phyloP scores from a whole-genome alignment of 2,797 vertebrate species.

The Antennarius maculatus region DNA sequence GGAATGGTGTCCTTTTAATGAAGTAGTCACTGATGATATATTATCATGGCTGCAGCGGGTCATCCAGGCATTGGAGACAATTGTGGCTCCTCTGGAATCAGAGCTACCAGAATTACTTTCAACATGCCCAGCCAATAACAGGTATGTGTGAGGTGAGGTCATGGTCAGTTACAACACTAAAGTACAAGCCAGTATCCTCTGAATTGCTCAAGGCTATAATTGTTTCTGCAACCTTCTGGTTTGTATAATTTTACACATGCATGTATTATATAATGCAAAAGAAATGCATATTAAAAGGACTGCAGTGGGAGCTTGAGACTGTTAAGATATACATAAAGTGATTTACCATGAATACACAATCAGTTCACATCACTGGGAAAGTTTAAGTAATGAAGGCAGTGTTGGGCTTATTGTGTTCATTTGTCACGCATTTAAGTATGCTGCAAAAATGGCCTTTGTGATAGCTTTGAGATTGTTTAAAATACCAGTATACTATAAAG shows the following conservation, averaged over 20 bases:
- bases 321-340: constrained; percentile 16
- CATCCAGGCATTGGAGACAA: constrained; percentile 48
- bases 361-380: too few relatives aligned
- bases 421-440: not conserved
- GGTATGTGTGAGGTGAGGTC: constrained; percentile 26
- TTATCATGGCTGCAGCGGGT: constrained; percentile 58
- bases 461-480: too few relatives aligned
- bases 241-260: constrained; percentile 48
- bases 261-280: constrained; percentile 38
- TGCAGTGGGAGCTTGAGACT: constrained; percentile 25
- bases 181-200: constrained; percentile 43
- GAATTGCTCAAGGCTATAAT: constrained; percentile 66
- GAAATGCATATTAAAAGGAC: constrained; percentile 50
- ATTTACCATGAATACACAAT: constrained; percentile 21
- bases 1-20: constrained; percentile 71
- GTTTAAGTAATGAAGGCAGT: too few relatives aligned
- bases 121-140: constrained; percentile 15
- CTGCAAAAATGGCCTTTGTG: not conserved
- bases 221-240: constrained; percentile 59
- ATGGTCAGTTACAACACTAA: constrained; percentile 63
- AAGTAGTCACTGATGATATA: constrained; percentile 77
- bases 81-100: constrained; percentile 45
- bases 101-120: constrained; percentile 60
- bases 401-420: not conserved
- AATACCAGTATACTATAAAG: too few relatives aligned